Conservation (phyloP, 2,888 invertebrate species). For the Mimumesa dahlbomi region DNA sequence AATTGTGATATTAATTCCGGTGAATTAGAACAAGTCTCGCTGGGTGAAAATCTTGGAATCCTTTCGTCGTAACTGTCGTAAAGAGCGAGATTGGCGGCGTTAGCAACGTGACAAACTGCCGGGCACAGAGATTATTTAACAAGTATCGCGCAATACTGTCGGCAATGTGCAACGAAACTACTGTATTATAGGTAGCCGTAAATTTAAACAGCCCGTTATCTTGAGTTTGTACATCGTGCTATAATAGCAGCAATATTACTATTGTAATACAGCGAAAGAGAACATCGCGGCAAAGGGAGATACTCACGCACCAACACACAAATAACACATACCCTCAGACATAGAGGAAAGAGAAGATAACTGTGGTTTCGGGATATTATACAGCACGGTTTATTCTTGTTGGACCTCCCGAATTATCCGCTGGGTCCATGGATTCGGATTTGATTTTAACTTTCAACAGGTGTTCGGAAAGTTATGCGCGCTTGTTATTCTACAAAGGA, state of each 20-base stretch:
- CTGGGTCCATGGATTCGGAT: conserved; percentile 10
- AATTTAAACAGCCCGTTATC: background rate
- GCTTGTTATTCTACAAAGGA: conserved; percentile 4
- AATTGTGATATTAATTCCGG: too few relatives aligned
- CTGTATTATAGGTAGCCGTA: background rate
- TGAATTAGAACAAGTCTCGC: too few relatives aligned
- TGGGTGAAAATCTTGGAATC: too few relatives aligned
- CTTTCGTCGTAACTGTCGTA: too few relatives aligned
- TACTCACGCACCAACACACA: too few relatives aligned
- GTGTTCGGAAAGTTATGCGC: conserved; percentile 4
- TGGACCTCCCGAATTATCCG: background rate
- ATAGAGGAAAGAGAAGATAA: background rate
- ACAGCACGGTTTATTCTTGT: background rate
- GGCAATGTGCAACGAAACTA: background rate
- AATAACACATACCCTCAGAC: too few relatives aligned
- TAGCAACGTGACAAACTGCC: background rate
- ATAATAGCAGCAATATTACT: too few relatives aligned
- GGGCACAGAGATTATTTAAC: background rate
- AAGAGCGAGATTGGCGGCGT: too few relatives aligned
- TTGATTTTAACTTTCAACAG: conserved; percentile 29
- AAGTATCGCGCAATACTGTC: background rate
- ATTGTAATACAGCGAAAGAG: too few relatives aligned
- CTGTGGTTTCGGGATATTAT: background rate
- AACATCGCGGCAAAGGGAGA: too few relatives aligned
- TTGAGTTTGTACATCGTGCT: background rate